A percentile compares a stretch with the other conserved stretches of the same genome.
phyloP scores from a whole-genome alignment of 1,140 invertebrate genomes.

The Agraylea sexmaculata region DNA sequence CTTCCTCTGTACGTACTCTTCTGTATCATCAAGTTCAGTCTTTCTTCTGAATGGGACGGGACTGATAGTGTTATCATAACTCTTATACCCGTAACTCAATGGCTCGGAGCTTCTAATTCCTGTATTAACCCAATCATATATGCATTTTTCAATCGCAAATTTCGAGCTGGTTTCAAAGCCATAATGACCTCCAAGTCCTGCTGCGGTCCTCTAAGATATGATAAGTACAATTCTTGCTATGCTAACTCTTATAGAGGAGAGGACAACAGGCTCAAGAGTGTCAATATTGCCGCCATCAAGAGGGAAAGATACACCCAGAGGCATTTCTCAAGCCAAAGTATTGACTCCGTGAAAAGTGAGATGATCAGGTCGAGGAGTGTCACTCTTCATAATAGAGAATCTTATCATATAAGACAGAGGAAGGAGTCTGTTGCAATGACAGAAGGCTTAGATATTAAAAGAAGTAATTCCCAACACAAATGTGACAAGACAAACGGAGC shows the following conservation, averaged over 20 bases:
- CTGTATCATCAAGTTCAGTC: conserved; percentile 34
- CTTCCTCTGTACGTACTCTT: conserved; percentile 49
- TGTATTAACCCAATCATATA: conserved; percentile 47
- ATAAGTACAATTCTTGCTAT: conserved; percentile 21
- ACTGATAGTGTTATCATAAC: conserved; percentile 31
- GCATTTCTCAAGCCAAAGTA: conserved; percentile 14
- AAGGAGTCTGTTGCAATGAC: conserved; percentile 17
- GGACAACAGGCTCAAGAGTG: conserved; percentile 16
- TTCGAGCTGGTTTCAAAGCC: conserved; percentile 48
- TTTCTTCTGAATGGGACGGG: conserved; percentile 14
- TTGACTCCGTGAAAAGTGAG: conserved; percentile 17
- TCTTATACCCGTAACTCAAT: conserved; percentile 48
- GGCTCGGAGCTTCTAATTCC: conserved; percentile 46
- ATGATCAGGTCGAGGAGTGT: conserved; percentile 18
- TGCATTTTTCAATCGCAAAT: conserved; percentile 55
- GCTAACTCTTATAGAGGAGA: conserved; percentile 19
- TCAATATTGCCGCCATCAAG: conserved; percentile 14
- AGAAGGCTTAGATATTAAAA: conserved; percentile 17
- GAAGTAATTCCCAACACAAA: conserved; percentile 7
- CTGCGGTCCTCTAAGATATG: conserved; percentile 25
- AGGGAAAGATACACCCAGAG: conserved; percentile 17
- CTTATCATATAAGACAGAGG: conserved; percentile 15
- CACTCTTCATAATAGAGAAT: conserved; percentile 17
- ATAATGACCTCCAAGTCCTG: conserved; percentile 28
- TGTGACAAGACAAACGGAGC: conserved; percentile 18